Evolutionary conservation across 1,140 invertebrate species (phyloP).

Genomic region (Philotrypesis tridentata): DNA sequence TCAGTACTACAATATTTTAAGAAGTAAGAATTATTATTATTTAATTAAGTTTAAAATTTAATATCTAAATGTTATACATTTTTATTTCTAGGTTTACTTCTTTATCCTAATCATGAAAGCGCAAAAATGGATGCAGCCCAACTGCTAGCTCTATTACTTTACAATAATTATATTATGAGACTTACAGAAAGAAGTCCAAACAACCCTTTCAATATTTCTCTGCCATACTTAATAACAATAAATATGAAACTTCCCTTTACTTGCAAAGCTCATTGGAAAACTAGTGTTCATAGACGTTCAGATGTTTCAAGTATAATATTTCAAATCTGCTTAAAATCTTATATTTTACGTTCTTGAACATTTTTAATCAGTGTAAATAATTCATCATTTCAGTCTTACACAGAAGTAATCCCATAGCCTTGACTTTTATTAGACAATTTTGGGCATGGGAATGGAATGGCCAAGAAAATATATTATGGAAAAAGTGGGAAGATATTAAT

Average conservation of each 20-base stretch:
- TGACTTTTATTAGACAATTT: conserved; percentile 63
- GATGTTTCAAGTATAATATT: conserved; percentile 63
- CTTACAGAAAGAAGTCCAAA: conserved; percentile 57
- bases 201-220: conserved; percentile 67
- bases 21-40: conserved; percentile 71
- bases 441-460: conserved; percentile 73
- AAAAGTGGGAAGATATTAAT: conserved; percentile 54
- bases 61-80: conserved; percentile 6
- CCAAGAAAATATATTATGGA: conserved; percentile 63
- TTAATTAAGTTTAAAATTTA: background rate
- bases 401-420: conserved; percentile 53
- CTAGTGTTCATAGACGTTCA: conserved; percentile 66
- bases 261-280: conserved; percentile 72
- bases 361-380: conserved; percentile 18
- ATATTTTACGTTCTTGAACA: conserved; percentile 24
- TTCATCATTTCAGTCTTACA: conserved; percentile 55
- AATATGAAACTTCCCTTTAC: conserved; percentile 72
- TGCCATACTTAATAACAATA: conserved; percentile 71
- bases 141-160: conserved; percentile 72
- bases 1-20: conserved; percentile 74
- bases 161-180: conserved; percentile 70
- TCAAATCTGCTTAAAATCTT: conserved; percentile 17
- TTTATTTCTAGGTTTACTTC: conserved; percentile 70
- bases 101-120: conserved; percentile 74
- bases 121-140: conserved; percentile 70